These are phyloP conservation scores for Eurypyga helias DNA, from an alignment of 2,113 vertebrate genomes.

Conservation along the genomic window DNA sequence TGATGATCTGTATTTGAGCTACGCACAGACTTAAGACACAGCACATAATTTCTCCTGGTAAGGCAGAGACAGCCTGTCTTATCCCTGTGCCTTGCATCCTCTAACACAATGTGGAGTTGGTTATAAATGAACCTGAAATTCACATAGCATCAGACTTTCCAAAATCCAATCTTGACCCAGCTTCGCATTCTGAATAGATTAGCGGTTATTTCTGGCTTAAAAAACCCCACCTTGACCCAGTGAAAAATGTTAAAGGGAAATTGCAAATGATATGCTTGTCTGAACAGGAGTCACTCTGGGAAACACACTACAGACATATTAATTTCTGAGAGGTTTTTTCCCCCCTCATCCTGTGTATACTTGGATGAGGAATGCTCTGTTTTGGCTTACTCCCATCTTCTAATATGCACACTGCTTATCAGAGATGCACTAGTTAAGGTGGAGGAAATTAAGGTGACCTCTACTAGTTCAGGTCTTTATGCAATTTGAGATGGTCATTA, in stretches of 20 bases:
- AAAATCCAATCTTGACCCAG: not conserved
- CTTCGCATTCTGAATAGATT: not conserved
- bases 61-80: not conserved
- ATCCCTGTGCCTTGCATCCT: not conserved
- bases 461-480: slow-evolving; percentile 49
- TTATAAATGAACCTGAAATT: not conserved
- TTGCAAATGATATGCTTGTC: slow-evolving; percentile 41
- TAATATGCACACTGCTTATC: slow-evolving; percentile 18
- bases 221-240: not conserved
- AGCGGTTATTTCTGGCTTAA: not conserved
- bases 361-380: not conserved
- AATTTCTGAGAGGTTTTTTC: not conserved
- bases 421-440: slow-evolving; percentile 58
- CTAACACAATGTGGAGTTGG: not conserved
- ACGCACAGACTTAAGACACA: not conserved
- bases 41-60: not conserved
- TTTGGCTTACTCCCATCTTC: slow-evolving; percentile 31
- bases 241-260: slow-evolving; percentile 51
- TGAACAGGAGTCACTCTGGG: slow-evolving; percentile 35
- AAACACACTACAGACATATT: not conserved
- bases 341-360: not conserved
- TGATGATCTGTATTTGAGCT: not conserved
- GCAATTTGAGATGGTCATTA: slow-evolving; percentile 67
- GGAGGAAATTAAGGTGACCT: slow-evolving; percentile 70
- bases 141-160: not conserved